Base-by-base conservation (phyloP, 1,140 invertebrate species). In the Heliconius melpomene region DNA sequence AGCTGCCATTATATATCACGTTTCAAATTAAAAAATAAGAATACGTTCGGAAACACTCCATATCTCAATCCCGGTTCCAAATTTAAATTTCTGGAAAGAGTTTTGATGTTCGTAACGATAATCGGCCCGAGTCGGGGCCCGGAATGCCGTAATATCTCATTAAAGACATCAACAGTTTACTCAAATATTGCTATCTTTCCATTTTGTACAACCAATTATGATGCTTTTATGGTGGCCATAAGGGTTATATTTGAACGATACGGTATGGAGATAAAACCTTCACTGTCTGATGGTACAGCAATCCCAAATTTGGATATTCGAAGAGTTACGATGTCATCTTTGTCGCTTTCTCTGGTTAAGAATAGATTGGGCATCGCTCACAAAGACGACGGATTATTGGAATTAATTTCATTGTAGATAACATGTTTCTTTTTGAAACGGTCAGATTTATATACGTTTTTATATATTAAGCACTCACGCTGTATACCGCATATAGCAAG, bases 41-140 rank as follows among this genome's bases (percentile, higher is more conserved):
- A 87, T 85, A 79, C 86, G 85, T 90, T 87, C 86, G 85, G 87
- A 87, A 89, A 90, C 89, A 89, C 88, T 85, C 85, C 86, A 88
- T 91, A 89, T 90, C 90, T 92, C 89, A 93, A 93, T 91, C 86
- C 86, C 82, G 82, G 86, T 90, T 91, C 90, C 88, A 92, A 92
- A 94, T 93, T 93, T 94, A 93, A 92, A 91, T 92, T 93, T 93
- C 92, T 94, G 90, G 89, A 93, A 92, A 93, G 88, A 93, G 89
- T 93, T 52, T 93, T 88, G 88, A 91, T 91, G 89, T 90, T 89
- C 85, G 83, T 86, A 90, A 91, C 87, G 92, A 93, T 93, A 91
- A 92, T 92, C 91, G 89, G 79, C 77, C 83, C 83, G 85, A 91
- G 81, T 85, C 87, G 86, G 75, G 79, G 83, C 86, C 81, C 84